These are phyloP conservation scores for Poecilobothrus nobilitatus DNA, from an alignment of 2,888 invertebrate genomes.

Conservation along the genomic window DNA sequence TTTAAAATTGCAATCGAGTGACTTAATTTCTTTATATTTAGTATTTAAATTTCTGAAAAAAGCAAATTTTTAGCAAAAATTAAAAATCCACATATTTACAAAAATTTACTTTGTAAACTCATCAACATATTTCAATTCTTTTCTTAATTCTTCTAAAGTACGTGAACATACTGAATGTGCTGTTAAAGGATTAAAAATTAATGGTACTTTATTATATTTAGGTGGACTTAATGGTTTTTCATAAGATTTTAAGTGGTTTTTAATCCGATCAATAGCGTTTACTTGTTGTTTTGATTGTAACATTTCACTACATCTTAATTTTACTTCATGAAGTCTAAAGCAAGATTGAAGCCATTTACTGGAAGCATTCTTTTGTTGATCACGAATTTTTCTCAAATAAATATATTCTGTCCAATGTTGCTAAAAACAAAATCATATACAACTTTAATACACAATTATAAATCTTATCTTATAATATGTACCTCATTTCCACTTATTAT, in stretches of 20 bases:
- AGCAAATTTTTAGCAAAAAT: background rate
- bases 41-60: conserved; percentile 51
- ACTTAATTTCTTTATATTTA: conserved; percentile 56
- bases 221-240: conserved; percentile 56
- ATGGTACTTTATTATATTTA: conserved; percentile 41
- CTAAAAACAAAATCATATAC: conserved; percentile 30
- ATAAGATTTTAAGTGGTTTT: conserved; percentile 53
- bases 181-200: conserved; percentile 33
- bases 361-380: conserved; percentile 47
- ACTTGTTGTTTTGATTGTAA: conserved; percentile 30
- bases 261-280: conserved; percentile 50
- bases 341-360: conserved; percentile 51
- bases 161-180: conserved; percentile 28
- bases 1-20: conserved; percentile 55
- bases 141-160: conserved; percentile 33
- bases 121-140: conserved; percentile 41
- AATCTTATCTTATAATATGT: conserved; percentile 24
- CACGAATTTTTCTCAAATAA: conserved; percentile 50
- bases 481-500: conserved; percentile 55
- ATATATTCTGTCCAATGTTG: conserved; percentile 61
- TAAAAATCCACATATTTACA: background rate
- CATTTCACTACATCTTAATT: conserved; percentile 25
- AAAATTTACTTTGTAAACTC: conserved; percentile 45
- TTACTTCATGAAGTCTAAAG: conserved; percentile 37
- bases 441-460: no score